Evolutionary conservation across 2,888 invertebrate species (phyloP).

Genomic region (Lasius platythorax): DNA sequence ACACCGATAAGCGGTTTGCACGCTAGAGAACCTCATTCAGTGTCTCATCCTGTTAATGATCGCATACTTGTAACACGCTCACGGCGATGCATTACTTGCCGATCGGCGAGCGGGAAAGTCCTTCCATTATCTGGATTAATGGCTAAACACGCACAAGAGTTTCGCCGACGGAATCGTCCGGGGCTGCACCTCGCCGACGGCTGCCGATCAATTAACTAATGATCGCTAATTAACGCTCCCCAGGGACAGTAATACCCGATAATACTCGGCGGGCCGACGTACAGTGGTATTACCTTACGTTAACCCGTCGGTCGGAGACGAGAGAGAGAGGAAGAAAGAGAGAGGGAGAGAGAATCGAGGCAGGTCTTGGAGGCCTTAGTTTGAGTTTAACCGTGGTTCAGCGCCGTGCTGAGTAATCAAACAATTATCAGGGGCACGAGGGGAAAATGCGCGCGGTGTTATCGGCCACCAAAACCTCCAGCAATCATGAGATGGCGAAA

Average conservation of each 20-base stretch:
- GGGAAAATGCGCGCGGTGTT: slow-evolving; percentile 47
- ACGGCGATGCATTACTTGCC: slow-evolving; percentile 39
- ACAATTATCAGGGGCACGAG: slow-evolving; percentile 81
- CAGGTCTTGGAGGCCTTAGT: slow-evolving; percentile 82
- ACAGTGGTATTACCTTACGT: slow-evolving; percentile 71
- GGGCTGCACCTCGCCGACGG: slow-evolving; percentile 72
- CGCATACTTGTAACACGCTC: slow-evolving; percentile 31
- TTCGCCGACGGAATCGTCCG: slow-evolving; percentile 55
- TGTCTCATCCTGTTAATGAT: slow-evolving; percentile 38
- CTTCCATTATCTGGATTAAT: slow-evolving; percentile 76
- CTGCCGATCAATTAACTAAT: slow-evolving; percentile 81
- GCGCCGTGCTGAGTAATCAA: slow-evolving; percentile 86
- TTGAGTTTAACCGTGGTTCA: slow-evolving; percentile 84
- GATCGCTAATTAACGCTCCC: slow-evolving; percentile 81
- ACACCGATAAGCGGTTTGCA: slow-evolving; percentile 30
- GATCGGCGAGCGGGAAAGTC: slow-evolving; percentile 57
- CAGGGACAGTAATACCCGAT: slow-evolving; percentile 78
- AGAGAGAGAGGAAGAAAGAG: slow-evolving; percentile 23
- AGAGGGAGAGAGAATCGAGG: slow-evolving; percentile 58
- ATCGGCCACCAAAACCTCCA: slow-evolving; percentile 64
- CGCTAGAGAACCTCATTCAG: slow-evolving; percentile 4
- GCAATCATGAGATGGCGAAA: slow-evolving; percentile 61
- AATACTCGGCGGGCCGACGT: slow-evolving; percentile 70
- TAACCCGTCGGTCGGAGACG: slow-evolving; percentile 67
- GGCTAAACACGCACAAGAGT: slow-evolving; percentile 75